Conservation (phyloP, 1,140 invertebrate genomes). For the Lerema accius region DNA sequence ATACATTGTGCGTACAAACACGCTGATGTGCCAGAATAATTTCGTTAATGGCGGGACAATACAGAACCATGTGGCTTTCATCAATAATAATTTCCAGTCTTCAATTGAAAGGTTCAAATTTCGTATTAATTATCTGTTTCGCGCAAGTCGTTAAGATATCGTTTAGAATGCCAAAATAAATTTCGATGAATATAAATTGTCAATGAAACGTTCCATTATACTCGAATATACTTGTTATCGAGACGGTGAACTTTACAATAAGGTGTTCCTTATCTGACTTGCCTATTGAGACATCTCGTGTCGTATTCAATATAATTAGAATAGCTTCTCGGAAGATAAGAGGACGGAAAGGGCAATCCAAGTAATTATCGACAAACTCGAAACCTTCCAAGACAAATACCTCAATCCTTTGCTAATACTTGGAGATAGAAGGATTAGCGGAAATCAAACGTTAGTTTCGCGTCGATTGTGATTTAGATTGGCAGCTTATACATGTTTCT, state of each 20-base stretch:
- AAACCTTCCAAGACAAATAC: conserved; percentile 25
- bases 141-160: background rate
- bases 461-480: conserved; percentile 4
- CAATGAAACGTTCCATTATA: background rate
- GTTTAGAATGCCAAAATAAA: background rate
- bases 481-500: conserved; percentile 13
- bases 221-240: background rate
- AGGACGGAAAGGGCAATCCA: conserved; percentile 13
- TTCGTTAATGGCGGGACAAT: background rate
- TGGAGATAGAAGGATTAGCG: conserved; percentile 23
- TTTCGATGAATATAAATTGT: background rate
- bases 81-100: background rate
- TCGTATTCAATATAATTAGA: conserved; percentile 28
- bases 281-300: conserved; percentile 1
- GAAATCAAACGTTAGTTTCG: conserved; percentile 24
- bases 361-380: conserved; percentile 35
- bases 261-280: background rate
- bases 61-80: background rate
- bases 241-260: background rate
- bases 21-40: background rate
- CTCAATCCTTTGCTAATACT: conserved; percentile 30
- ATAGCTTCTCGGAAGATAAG: conserved; percentile 28
- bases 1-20: background rate
- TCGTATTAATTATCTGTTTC: background rate
- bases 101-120: background rate